These are phyloP conservation scores for Cyphomyrmex costatus DNA, from an alignment of 1,140 invertebrate species.

Conservation along the genomic window DNA sequence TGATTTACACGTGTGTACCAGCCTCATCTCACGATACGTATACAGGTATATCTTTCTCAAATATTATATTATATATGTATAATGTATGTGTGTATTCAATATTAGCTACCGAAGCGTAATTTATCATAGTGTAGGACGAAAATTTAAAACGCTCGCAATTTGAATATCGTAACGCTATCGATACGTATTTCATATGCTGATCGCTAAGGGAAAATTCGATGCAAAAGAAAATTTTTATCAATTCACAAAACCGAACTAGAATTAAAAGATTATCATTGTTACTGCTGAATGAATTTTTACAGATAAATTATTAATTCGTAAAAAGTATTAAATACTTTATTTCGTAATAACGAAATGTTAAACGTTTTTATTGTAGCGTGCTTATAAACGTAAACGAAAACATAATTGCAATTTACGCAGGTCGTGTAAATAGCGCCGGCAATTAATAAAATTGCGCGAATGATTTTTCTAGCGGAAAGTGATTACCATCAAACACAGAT, in stretches of 20 bases:
- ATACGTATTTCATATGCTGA: conserved; percentile 7
- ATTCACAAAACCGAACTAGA: neutral
- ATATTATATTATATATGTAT: too few relatives aligned
- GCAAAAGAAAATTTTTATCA: neutral
- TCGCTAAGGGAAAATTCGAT: neutral
- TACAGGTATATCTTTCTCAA: neutral
- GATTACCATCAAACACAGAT: conserved; percentile 6
- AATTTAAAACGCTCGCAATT: conserved; percentile 44
- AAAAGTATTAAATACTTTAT: neutral
- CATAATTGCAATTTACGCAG: neutral
- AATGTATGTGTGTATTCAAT: too few relatives aligned
- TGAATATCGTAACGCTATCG: conserved; percentile 3
- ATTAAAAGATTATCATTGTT: neutral
- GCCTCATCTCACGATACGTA: neutral
- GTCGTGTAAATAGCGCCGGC: neutral
- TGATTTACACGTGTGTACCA: conserved; percentile 19
- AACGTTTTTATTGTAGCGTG: neutral
- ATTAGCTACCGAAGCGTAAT: neutral
- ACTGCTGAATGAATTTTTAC: neutral
- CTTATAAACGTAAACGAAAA: too few relatives aligned
- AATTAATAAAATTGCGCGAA: conserved; percentile 14
- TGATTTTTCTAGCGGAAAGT: neutral
- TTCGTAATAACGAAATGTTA: neutral
- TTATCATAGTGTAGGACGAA: conserved; percentile 39
- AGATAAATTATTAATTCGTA: neutral